Evolutionary conservation across 64 coral and sea anemone species (phyloP).

Genomic region (Pocillopora damicornis): DNA sequence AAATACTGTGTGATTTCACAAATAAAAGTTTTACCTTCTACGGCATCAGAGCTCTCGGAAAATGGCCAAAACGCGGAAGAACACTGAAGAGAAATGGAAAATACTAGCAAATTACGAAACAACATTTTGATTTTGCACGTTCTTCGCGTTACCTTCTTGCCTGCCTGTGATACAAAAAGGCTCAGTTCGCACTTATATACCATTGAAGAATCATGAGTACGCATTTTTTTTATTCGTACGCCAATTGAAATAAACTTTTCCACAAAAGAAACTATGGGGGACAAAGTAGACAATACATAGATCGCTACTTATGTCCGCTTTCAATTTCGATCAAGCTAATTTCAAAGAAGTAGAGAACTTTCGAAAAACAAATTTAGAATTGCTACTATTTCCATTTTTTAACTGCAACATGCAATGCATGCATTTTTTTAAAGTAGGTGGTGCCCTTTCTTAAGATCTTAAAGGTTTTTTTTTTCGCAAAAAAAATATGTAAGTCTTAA

Average conservation of each 20-base stretch:
- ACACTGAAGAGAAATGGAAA: neutral
- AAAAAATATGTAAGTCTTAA: too few species aligned
- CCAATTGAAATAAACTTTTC: neutral
- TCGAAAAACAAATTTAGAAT: neutral
- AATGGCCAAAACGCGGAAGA: conserved; percentile 25
- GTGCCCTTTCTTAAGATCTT: too few species aligned
- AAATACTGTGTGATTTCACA: too few species aligned
- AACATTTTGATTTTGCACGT: neutral
- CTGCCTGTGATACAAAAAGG: neutral
- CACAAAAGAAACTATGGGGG: neutral
- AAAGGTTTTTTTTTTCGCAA: too few species aligned
- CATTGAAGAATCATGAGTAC: neutral
- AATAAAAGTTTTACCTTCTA: neutral
- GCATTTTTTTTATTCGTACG: too few species aligned
- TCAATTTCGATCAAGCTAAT: neutral
- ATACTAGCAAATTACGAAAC: neutral
- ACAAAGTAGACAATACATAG: neutral
- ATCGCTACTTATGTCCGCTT: neutral
- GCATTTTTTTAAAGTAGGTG: too few species aligned
- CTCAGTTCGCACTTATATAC: neutral
- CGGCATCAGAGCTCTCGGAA: conserved; percentile 5
- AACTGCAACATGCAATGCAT: neutral
- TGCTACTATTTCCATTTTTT: neutral
- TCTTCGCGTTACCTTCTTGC: neutral
- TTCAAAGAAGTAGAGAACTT: neutral